phyloP scores from a whole-genome alignment of 2,888 invertebrate genomes.

The Cataglyphis albicans region DNA sequence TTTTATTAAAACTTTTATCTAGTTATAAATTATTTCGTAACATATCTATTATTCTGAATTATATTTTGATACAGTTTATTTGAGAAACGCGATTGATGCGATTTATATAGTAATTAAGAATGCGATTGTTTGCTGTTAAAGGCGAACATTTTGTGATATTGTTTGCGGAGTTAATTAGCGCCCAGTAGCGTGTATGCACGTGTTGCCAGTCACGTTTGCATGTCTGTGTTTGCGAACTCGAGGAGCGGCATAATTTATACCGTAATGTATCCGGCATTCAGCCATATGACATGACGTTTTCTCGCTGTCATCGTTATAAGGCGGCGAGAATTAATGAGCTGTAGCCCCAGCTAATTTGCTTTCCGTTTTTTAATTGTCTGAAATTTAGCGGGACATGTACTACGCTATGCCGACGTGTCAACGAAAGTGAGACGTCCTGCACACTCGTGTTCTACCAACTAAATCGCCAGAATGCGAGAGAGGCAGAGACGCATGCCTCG shows the following conservation, averaged over 20 bases:
- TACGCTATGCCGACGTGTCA: slow-evolving; percentile 24
- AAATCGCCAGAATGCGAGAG: slow-evolving; percentile 40
- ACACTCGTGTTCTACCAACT: slow-evolving; percentile 36
- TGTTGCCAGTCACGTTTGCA: slow-evolving; percentile 18
- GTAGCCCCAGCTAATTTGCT: slow-evolving; percentile 75
- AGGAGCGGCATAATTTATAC: slow-evolving; percentile 59
- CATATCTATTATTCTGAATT: background rate
- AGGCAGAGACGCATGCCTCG: slow-evolving; percentile 6
- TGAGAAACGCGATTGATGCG: slow-evolving; percentile 47
- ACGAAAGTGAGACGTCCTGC: slow-evolving; percentile 55
- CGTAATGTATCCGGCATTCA: slow-evolving; percentile 61
- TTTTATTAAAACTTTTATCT: slow-evolving; percentile 33
- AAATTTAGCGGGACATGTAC: slow-evolving; percentile 65
- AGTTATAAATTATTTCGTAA: background rate
- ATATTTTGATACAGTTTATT: background rate
- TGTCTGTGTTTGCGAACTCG: slow-evolving; percentile 15
- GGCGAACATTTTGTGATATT: slow-evolving; percentile 66
- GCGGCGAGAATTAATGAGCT: slow-evolving; percentile 77
- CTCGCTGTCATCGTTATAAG: slow-evolving; percentile 59
- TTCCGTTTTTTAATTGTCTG: slow-evolving; percentile 76
- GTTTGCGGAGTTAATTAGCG: slow-evolving; percentile 69
- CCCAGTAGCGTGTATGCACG: slow-evolving; percentile 16
- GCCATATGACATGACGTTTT: slow-evolving; percentile 51
- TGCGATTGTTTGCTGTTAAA: slow-evolving; percentile 54
- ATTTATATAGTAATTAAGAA: slow-evolving; percentile 69